These are phyloP conservation scores for Tinea semifulvella DNA, from an alignment of 2,888 invertebrate species.

Conservation along the genomic window DNA sequence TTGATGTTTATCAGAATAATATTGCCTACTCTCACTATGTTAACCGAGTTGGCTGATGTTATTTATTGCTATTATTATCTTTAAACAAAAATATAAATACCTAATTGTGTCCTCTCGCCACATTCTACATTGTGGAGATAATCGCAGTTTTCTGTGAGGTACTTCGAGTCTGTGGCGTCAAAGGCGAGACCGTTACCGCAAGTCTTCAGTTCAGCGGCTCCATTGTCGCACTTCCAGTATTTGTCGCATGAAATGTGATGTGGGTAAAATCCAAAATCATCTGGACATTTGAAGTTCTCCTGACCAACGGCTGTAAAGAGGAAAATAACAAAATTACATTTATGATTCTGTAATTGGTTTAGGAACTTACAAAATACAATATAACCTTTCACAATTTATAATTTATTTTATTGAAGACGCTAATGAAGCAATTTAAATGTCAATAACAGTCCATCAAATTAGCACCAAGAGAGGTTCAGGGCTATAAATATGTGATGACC, in stretches of 20 bases:
- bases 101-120: slow-evolving; percentile 86
- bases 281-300: slow-evolving; percentile 91
- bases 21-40: no score
- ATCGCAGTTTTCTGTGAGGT: slow-evolving; percentile 93
- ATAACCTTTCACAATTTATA: not conserved
- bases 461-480: not conserved
- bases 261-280: slow-evolving; percentile 94
- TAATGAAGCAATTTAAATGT: not conserved
- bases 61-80: no score
- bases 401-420: not conserved
- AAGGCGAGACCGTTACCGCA: slow-evolving; percentile 95
- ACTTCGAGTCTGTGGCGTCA: slow-evolving; percentile 88
- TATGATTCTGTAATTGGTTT: slow-evolving; percentile 6
- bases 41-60: no score
- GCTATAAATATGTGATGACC: slow-evolving; percentile 9
- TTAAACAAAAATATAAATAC: slow-evolving; percentile 50
- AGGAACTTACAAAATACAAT: slow-evolving; percentile 1
- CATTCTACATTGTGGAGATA: slow-evolving; percentile 95
- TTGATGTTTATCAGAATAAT: no score
- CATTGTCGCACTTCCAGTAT: slow-evolving; percentile 95
- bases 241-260: slow-evolving; percentile 91
- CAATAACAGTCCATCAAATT: not conserved
- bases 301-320: slow-evolving; percentile 73
- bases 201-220: slow-evolving; percentile 86
- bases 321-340: slow-evolving; percentile 1